phyloP scores from a whole-genome alignment of 2,113 vertebrate genomes.

The Saguinus midas region DNA sequence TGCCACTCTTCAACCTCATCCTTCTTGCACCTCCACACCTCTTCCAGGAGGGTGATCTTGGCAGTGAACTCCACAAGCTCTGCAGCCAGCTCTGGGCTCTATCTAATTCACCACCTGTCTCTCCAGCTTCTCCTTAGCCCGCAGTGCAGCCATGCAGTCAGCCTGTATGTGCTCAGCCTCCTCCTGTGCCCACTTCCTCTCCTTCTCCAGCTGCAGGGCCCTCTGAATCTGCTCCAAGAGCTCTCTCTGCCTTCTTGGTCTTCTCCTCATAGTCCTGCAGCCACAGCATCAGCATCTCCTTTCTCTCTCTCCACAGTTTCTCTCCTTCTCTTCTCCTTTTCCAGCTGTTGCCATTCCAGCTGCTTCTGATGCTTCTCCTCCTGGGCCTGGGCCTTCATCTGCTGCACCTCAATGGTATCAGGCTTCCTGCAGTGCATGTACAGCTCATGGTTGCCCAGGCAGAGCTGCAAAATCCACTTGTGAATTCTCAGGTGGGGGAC shows the following conservation, averaged over 20 bases:
- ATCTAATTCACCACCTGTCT: conserved; percentile 92
- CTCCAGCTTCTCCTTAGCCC: conserved; percentile 97
- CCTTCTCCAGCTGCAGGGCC: conserved; percentile 92
- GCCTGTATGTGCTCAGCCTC: conserved; percentile 94
- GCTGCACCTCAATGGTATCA: conserved; percentile 97
- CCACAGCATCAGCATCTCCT: conserved; percentile 92
- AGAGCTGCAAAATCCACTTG: conserved; percentile 97
- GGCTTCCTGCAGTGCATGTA: conserved; percentile 97
- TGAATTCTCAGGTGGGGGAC: conserved; percentile 95
- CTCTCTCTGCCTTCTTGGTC: conserved; percentile 94
- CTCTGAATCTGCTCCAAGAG: conserved; percentile 94
- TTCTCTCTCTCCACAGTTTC: conserved; percentile 93
- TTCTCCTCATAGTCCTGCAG: conserved; percentile 94
- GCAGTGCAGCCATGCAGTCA: conserved; percentile 92
- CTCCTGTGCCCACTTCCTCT: conserved; percentile 90
- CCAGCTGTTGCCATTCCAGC: conserved; percentile 91
- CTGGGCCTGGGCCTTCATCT: conserved; percentile 97
- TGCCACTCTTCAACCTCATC: conserved; percentile 93
- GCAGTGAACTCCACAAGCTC: conserved; percentile 93
- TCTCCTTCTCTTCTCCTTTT: conserved; percentile 93
- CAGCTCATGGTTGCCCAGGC: conserved; percentile 98
- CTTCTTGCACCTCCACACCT: conserved; percentile 91
- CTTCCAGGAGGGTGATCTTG: conserved; percentile 92
- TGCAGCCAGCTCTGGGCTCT: conserved; percentile 95
- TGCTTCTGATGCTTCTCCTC: conserved; percentile 96